These are phyloP conservation scores for Brachyhypopomus gauderio DNA, from an alignment of 2,113 vertebrate genomes.

Conservation along the genomic window DNA sequence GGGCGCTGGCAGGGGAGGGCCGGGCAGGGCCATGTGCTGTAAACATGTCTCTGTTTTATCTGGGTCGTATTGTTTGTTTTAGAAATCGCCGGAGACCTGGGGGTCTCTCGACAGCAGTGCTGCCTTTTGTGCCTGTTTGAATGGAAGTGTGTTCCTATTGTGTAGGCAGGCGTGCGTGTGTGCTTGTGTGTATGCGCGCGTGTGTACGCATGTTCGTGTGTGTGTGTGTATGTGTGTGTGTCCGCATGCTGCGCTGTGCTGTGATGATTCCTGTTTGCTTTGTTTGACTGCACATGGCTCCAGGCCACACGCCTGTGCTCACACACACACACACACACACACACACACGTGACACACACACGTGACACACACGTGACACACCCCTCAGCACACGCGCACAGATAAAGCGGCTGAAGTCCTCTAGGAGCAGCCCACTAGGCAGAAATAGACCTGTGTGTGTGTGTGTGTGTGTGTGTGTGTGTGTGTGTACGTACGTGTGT, in stretches of 20 bases:
- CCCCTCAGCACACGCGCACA: constrained; percentile 15
- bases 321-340: constrained; percentile 19
- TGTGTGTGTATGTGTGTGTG: constrained; percentile 22
- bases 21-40: constrained; percentile 21
- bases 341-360: neutral
- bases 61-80: constrained; percentile 49
- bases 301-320: constrained; percentile 17
- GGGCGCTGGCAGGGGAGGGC: too few species aligned
- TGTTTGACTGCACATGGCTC: constrained; percentile 42
- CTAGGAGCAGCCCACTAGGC: neutral
- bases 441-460: too few species aligned
- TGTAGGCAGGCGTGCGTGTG: constrained; percentile 32
- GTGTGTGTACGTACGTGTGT: too few species aligned
- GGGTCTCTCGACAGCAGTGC: constrained; percentile 27
- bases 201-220: too few species aligned
- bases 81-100: constrained; percentile 7
- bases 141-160: constrained; percentile 27
- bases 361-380: neutral
- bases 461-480: too few species aligned
- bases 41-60: constrained; percentile 44
- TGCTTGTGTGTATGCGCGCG: constrained; percentile 34
- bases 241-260: constrained; percentile 23
- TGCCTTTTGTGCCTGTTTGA: constrained; percentile 45
- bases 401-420: constrained; percentile 30
- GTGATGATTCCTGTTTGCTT: constrained; percentile 39